Base-by-base conservation (phyloP, 2,797 vertebrate species). In the Benthosema pterotum region DNA sequence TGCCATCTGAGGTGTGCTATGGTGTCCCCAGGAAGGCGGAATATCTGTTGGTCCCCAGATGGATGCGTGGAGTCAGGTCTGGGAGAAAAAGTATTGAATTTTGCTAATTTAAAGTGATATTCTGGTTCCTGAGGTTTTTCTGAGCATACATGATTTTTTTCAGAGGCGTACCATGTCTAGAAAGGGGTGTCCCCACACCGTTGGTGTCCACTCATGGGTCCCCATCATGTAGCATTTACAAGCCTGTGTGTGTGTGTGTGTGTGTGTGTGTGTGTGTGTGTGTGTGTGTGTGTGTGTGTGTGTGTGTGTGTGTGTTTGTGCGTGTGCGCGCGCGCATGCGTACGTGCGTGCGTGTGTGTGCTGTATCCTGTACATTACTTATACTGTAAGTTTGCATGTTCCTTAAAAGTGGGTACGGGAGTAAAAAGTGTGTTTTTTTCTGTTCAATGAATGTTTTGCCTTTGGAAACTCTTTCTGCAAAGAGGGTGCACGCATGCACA, bases 361-460 rank as follows among this genome's bases (percentile, higher is more conserved):
- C n/a, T n/a, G n/a, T n/a, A n/a, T n/a, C n/a, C 77, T 60, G 65
- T 66, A 52, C 74, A 75, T 50, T 74, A 72, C 72, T 38, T n/a
- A n/a, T n/a, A n/a, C 60, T 75, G 67, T 57, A 55, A 78, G 74
- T 69, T 83, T 84, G 77, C 74, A 71, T 61, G 52, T 63, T 38
- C 32, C 32, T 38, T 38, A 38, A 38, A 38, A 38, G 32, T 38
- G 11, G 60, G 8, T 60, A n/a, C 42, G 18, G 16, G 46, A 42
- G 58, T 18, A 19, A 59, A 75, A 83, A n/a, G n/a, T n/a, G 76
- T 80, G 80, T 82, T 67, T 78, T 77, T 83, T 87, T 85, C 74
- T 78, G 69, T 83, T 82, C 72, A 77, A 74, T 87, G 83, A 88
- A 84, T 85, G 80, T 80, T 82, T 75, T 25, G 63, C 81, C 82